Evolutionary conservation across 2,797 vertebrate species (phyloP).

Genomic region (Micrastur ruficollis): DNA sequence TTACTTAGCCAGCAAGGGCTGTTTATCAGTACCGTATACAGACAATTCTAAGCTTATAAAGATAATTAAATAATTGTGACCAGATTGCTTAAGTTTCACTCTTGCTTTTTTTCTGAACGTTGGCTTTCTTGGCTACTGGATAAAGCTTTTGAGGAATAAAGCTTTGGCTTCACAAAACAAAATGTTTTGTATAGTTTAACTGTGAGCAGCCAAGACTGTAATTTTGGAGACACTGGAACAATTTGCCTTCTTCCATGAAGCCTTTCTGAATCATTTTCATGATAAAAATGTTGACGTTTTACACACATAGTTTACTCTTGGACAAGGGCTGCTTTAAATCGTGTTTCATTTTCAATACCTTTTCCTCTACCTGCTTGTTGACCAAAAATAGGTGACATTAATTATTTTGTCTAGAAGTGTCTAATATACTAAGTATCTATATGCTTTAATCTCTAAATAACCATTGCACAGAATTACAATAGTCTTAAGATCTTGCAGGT

Average conservation of each 20-base stretch:
- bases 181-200: neutral
- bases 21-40: neutral
- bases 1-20: neutral
- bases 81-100: neutral
- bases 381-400: neutral
- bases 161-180: neutral
- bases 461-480: neutral
- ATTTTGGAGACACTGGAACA: slow-evolving; percentile 11
- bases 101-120: neutral
- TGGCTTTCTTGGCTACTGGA: neutral
- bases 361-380: neutral
- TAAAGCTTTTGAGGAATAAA: slow-evolving; percentile 16
- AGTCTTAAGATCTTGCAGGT: neutral
- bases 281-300: neutral
- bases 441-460: neutral
- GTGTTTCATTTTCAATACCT: neutral
- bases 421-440: neutral
- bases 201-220: neutral
- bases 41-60: neutral
- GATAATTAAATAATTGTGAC: neutral
- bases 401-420: neutral
- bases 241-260: slow-evolving; percentile 18
- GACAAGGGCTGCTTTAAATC: neutral
- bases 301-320: neutral
- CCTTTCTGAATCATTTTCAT: slow-evolving; percentile 9